Percentiles rank a stretch among this genome's conserved stretches.
phyloP scores from a whole-genome alignment of 2,113 vertebrate species.

The Martes martes region DNA sequence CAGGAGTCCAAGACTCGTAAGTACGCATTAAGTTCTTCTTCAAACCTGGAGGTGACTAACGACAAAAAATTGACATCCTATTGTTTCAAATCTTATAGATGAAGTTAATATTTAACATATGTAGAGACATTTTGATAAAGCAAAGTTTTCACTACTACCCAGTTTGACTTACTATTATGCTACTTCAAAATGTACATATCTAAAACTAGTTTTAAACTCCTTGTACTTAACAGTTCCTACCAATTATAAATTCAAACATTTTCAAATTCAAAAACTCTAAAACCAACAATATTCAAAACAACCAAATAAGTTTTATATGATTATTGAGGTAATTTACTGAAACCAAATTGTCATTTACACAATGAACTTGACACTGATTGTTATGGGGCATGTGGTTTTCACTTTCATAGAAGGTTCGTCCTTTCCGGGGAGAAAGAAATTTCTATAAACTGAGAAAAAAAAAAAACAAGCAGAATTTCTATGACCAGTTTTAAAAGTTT shows the following conservation, averaged over 20 bases:
- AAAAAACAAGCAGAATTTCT: neutral
- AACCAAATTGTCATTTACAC: neutral
- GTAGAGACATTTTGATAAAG: neutral
- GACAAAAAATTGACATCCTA: neutral
- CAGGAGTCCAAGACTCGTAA: constrained; percentile 96
- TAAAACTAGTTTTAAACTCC: neutral
- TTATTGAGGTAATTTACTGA: neutral
- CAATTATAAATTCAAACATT: neutral
- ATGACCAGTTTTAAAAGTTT: neutral
- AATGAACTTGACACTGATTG: neutral
- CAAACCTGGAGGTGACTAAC: constrained; percentile 94
- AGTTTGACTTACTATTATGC: neutral
- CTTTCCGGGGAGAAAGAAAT: neutral
- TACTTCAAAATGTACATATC: neutral
- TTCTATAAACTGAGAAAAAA: neutral
- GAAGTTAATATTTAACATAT: neutral
- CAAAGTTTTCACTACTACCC: neutral
- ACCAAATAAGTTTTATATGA: neutral
- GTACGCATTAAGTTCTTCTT: constrained; percentile 98
- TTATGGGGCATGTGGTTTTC: neutral
- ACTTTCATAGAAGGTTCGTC: neutral
- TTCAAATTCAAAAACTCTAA: neutral
- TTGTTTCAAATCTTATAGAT: neutral
- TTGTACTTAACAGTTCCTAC: neutral
- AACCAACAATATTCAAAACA: neutral